phyloP scores from a whole-genome alignment of 2,797 vertebrate genomes.

The Morus bassanus region DNA sequence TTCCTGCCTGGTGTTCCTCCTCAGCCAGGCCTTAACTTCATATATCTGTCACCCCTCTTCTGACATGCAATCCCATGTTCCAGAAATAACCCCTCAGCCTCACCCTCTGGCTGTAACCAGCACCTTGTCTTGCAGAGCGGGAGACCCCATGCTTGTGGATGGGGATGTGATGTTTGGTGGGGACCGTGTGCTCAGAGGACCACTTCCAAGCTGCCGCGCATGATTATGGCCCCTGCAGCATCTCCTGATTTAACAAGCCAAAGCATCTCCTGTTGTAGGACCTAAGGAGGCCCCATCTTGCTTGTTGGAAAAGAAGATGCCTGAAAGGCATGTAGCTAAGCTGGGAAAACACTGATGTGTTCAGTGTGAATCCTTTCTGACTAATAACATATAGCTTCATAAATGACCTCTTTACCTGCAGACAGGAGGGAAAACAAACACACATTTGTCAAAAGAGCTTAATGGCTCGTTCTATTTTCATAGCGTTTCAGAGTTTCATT shows the following conservation, averaged over 20 bases:
- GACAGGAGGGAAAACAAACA: neutral
- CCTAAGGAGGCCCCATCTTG: neutral
- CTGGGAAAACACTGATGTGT: neutral
- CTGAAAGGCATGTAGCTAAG: neutral
- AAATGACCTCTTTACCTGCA: neutral
- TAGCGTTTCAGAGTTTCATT: neutral
- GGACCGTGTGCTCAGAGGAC: neutral
- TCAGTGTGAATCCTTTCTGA: neutral
- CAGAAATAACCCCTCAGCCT: neutral
- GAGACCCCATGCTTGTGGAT: neutral
- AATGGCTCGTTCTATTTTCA: neutral
- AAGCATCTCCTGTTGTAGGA: neutral
- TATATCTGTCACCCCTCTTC: neutral
- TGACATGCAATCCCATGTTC: fast-evolving
- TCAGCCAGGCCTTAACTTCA: neutral
- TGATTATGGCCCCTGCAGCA: neutral
- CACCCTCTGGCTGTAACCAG: neutral
- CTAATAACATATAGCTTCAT: neutral
- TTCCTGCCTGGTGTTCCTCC: neutral
- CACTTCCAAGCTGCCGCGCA: neutral
- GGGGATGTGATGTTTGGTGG: neutral
- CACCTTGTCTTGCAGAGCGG: neutral
- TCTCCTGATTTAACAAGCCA: neutral
- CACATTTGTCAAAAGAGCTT: neutral
- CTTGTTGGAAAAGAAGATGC: neutral